Evolutionary conservation across 2,113 vertebrate species (phyloP).

Genomic region (Dicerorhinus sumatrensis): DNA sequence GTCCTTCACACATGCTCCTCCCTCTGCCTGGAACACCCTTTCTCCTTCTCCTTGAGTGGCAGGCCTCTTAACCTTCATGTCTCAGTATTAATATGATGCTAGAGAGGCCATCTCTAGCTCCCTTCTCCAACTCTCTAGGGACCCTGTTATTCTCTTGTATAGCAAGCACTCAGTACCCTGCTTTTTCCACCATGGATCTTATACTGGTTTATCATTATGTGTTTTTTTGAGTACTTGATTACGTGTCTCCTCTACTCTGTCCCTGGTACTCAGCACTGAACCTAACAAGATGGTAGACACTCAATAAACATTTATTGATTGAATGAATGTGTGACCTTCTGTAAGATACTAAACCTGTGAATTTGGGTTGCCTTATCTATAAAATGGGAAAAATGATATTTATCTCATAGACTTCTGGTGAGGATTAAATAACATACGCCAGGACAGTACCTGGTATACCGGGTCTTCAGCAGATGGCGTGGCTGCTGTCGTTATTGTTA

Average conservation of each 20-base stretch:
- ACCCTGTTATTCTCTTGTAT: neutral
- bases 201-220: neutral
- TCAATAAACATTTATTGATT: neutral
- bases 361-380: slow-evolving; percentile 11
- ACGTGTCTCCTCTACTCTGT: neutral
- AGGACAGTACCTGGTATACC: neutral
- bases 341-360: neutral
- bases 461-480: neutral
- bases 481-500: neutral
- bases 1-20: rapidly evolving
- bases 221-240: neutral
- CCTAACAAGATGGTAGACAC: neutral
- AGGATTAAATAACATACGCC: neutral
- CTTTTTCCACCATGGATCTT: neutral
- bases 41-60: neutral
- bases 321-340: neutral
- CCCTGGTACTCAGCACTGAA: neutral
- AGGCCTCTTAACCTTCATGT: neutral
- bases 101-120: neutral
- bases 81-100: neutral
- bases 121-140: neutral
- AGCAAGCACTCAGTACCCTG: neutral
- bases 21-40: neutral
- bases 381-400: neutral
- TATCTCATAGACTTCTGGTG: neutral